phyloP scores from a whole-genome alignment of 1,140 invertebrate genomes.

The Xylocopa sonorina region DNA sequence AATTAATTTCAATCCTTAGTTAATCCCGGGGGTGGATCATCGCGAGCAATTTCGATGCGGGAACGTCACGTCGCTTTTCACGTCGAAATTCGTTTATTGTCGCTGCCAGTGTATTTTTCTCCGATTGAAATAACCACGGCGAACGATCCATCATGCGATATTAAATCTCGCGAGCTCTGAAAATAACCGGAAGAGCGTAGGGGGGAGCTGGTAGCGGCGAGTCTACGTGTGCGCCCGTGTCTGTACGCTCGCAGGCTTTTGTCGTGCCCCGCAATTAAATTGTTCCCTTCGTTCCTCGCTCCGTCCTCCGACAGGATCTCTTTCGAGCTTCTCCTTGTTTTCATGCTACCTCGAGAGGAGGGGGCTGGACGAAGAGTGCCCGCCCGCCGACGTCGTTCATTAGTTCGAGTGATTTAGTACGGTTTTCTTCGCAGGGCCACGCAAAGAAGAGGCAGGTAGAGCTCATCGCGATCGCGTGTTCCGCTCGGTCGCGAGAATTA shows the following conservation, averaged over 20 bases:
- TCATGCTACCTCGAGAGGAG: not conserved
- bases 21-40: not conserved
- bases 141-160: slow-evolving; percentile 16
- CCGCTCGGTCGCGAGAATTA: not conserved
- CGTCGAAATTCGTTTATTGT: not conserved
- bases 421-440: not conserved
- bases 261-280: slow-evolving; percentile 37
- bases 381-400: slow-evolving; percentile 2
- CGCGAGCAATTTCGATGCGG: not conserved
- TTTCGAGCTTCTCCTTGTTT: not conserved
- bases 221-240: no score
- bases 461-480: not conserved
- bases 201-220: no score
- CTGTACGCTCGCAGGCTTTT: not conserved
- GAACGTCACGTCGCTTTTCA: not conserved
- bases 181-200: not conserved
- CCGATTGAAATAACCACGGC: not conserved
- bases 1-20: slow-evolving; percentile 3
- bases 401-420: slow-evolving; percentile 28
- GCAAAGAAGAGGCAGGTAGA: not conserved
- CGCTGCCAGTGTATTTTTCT: not conserved
- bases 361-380: not conserved
- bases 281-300: slow-evolving; percentile 17
- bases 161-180: slow-evolving; percentile 25
- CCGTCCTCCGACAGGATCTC: not conserved